phyloP scores from a whole-genome alignment of 1,140 invertebrate species.

The Drosophila littoralis region DNA sequence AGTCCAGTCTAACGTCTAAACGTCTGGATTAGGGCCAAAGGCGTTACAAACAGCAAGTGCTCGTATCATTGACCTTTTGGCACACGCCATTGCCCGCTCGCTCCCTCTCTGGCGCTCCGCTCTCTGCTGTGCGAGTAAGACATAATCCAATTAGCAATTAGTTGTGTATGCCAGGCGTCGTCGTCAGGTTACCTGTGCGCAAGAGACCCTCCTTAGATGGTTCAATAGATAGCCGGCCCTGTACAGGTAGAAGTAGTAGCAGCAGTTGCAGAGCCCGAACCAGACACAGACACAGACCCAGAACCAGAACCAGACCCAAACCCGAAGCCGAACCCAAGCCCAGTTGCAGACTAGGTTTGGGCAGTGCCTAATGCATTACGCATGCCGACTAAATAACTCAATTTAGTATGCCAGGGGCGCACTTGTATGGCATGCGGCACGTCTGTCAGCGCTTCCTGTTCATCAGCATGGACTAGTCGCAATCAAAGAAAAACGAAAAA shows the following conservation, averaged over 20 bases:
- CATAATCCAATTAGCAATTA: constrained; percentile 83
- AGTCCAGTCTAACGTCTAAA: constrained; percentile 47
- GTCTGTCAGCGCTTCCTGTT: constrained; percentile 40
- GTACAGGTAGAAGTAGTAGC: constrained; percentile 12
- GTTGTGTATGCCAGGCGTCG: constrained; percentile 71
- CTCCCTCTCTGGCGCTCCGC: neutral
- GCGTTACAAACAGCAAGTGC: constrained; percentile 36
- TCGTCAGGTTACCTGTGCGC: constrained; percentile 62
- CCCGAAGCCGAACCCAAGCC: neutral
- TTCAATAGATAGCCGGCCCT: constrained; percentile 47
- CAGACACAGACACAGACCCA: neutral
- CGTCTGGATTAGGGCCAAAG: constrained; percentile 70
- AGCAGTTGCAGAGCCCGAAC: too few species aligned
- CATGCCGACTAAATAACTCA: constrained; percentile 70
- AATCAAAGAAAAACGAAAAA: neutral
- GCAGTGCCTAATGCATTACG: constrained; percentile 46
- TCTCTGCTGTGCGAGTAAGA: constrained; percentile 48
- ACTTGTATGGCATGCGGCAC: constrained; percentile 49
- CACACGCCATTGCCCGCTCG: constrained; percentile 47
- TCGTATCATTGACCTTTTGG: constrained; percentile 75
- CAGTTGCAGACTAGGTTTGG: constrained; percentile 22
- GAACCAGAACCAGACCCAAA: neutral
- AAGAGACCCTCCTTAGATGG: constrained; percentile 53
- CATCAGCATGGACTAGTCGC: neutral
- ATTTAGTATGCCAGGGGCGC: constrained; percentile 57